Base-by-base conservation (phyloP, 2,797 vertebrate genomes). In the Megalops cyprinoides region DNA sequence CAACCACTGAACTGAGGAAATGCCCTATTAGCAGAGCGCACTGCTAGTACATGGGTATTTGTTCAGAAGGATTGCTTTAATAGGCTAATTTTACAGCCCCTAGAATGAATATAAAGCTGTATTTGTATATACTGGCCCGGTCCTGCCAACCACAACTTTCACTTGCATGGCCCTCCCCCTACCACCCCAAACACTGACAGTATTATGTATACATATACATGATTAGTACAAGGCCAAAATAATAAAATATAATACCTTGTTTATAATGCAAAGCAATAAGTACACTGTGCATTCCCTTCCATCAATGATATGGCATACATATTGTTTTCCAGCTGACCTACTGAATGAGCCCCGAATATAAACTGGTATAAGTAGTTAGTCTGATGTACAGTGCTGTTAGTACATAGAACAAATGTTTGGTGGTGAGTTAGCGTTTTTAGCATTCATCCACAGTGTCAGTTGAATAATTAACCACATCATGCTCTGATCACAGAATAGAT, bases 1-100 rank as follows among this genome's bases (percentile, higher is more conserved):
- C 37, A 73, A 31, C 55, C 48, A 65, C 49, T 76, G 60, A 77
- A 81, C 6, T 77, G 34, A 18, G 74, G 51, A 77, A 31, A 4
- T 14, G 8, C 53, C 49, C 37, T 37, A 76, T 76, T 76, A 37
- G 49, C 18, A 42, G 23, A 51, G 25, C 9, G 46, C 25, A 28
- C 28, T 28, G 9, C 3, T 28, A 76, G 28, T 53, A 51, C 46
- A 8, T 14, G 23, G 74, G 51, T 71, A 71, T 71, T 71, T 42
- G 67, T 44, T 42, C 67, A 71, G 67, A 71, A 71, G 67, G 39
- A 71, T 44, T 7, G 20, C 18, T 71, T 65, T 71, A 71, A 71
- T 5, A 14, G 67, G 20, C 20, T 71, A n/a, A 71, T 44, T 44
- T 71, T 71, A 44, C 37, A 71, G 28, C 67, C 67, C 37, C 37